Evolutionary conservation across 2,888 invertebrate species (phyloP).

Genomic region (Thereva unica): DNA sequence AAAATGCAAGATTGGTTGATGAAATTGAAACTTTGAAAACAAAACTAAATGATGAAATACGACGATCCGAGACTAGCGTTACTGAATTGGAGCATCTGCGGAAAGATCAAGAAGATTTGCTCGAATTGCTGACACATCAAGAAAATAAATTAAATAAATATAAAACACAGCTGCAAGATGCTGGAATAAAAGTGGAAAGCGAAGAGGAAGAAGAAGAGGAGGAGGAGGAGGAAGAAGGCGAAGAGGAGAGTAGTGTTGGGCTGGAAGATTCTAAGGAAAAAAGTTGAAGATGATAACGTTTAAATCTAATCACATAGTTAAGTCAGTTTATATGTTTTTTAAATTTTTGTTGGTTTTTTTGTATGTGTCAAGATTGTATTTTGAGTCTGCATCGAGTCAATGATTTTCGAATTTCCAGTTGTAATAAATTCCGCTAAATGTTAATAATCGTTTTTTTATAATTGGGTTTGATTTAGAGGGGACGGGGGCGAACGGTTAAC

Average conservation of each 20-base stretch:
- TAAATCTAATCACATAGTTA: neutral
- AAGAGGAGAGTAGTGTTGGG: neutral
- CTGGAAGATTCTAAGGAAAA: conserved; percentile 9
- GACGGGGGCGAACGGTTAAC: no score
- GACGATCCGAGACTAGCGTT: conserved; percentile 46
- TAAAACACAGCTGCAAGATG: conserved; percentile 62
- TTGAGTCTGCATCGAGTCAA: no score
- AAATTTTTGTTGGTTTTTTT: neutral
- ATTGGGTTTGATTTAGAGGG: no score
- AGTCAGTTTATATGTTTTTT: neutral
- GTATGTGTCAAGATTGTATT: no score
- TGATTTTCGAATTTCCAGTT: no score
- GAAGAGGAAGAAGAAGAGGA: conserved; percentile 57
- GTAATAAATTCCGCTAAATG: no score
- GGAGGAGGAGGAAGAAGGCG: conserved; percentile 43
- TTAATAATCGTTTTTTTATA: no score
- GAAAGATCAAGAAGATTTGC: conserved; percentile 91
- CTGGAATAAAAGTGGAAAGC: conserved; percentile 57
- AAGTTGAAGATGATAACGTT: conserved; percentile 5
- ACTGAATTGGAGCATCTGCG: conserved; percentile 68
- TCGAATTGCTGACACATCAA: conserved; percentile 89
- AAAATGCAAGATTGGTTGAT: conserved; percentile 54
- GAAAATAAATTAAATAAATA: conserved; percentile 70
- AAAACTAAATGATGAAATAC: conserved; percentile 50
- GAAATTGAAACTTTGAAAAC: conserved; percentile 52